Evolutionary conservation across 2,888 invertebrate genomes (phyloP), one percentile per base, ranked within the genome.

Genomic region (Hoplodrina ambigua): DNA sequence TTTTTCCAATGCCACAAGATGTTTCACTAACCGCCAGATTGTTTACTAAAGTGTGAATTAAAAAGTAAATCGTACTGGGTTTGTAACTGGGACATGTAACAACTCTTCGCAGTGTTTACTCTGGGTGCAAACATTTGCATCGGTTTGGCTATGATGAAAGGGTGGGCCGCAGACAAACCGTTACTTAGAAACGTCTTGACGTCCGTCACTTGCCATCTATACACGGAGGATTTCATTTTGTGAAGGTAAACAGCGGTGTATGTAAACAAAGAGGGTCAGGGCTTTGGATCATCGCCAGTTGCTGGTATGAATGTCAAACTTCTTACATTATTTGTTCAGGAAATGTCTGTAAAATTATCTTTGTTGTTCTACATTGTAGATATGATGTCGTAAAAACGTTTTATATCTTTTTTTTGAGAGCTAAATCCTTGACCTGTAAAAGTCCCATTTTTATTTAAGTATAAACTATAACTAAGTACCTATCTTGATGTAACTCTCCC

Each of bases 231-330:
- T 83, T 79, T 73, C 72, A 69, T 80, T 82, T 76, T 73, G 75
- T 66, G 59, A 80, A 65, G 62, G 81, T 86, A 86, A 88, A 86
- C 83, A 85, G 71, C 66, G 65, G 41, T 74, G 61, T 53, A 80
- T 63, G 74, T 83, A 84, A 85, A 87, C 76, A 86, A 78, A 74
- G 74, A 74, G 30, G 49, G 15, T 60, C 75, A 64, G 55, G 68
- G 63, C 53, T 72, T 85, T 87, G 88, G 88, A 84, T 59, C 54
- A 59, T n/a, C 52, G 84, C 87, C 87, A 88, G 79, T 71, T 8
- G 52, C 30, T 57, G 41, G 59, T 61, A 19, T 17, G 59, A 57
- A 54, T 80, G 54, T 53, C 58, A 50, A 74, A 72, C 30, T 58
- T 78, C 25, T 37, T 46, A 20, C 3, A 15, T 49, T 0, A 25